A percentile compares a stretch with the other conserved stretches of the same genome.
These are phyloP conservation scores for Anhinga rufa DNA, from an alignment of 2,113 vertebrate genomes.

Conservation along the genomic window DNA sequence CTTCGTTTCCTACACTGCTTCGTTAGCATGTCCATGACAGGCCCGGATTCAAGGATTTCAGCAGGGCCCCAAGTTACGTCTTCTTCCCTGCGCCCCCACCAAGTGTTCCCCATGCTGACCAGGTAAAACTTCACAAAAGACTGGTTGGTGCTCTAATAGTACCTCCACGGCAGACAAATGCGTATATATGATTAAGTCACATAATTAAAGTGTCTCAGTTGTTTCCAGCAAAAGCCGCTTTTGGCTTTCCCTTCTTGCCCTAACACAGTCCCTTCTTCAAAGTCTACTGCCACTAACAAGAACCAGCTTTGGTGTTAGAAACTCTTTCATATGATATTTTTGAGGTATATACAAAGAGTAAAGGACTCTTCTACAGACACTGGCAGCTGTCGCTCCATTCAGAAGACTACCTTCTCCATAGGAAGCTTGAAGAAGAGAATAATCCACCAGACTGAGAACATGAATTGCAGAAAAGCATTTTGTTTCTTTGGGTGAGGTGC, in stretches of 20 bases:
- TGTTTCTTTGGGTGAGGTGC: neutral
- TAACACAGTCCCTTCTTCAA: neutral
- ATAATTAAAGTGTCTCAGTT: neutral
- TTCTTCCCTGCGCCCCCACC: neutral
- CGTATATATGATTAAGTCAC: neutral
- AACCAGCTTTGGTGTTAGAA: neutral
- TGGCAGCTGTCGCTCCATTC: neutral
- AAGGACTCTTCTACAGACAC: neutral
- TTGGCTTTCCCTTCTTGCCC: neutral
- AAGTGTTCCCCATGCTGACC: neutral
- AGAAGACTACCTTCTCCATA: neutral
- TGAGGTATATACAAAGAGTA: neutral
- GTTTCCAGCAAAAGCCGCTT: neutral
- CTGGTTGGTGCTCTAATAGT: neutral
- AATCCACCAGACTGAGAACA: neutral
- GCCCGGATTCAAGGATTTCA: neutral
- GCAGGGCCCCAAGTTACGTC: neutral
- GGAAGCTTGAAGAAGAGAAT: neutral
- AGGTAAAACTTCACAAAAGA: neutral
- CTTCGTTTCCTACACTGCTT: neutral
- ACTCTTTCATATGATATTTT: neutral
- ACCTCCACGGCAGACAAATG: neutral
- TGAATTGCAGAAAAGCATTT: neutral
- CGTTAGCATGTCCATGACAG: rapidly evolving
- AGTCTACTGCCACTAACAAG: neutral